These are phyloP conservation scores for Hypselothyrea guttata DNA, from an alignment of 2,888 invertebrate species.

Conservation along the genomic window DNA sequence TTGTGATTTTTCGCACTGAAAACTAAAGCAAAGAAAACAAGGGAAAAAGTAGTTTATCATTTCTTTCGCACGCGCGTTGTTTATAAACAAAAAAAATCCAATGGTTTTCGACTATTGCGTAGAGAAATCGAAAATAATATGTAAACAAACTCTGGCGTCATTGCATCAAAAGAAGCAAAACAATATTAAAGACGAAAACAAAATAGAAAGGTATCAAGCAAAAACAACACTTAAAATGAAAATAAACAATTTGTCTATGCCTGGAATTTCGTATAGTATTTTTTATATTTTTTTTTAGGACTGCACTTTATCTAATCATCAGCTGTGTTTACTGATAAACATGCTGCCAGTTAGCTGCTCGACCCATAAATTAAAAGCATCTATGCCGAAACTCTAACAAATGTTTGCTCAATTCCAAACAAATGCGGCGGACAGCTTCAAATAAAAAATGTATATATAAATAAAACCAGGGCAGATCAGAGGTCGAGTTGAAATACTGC, in stretches of 20 bases:
- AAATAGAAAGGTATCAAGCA: conserved; percentile 34
- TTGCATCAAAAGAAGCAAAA: conserved; percentile 49
- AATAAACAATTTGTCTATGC: conserved; percentile 48
- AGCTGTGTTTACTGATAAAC: conserved; percentile 56
- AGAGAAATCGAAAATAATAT: conserved; percentile 36
- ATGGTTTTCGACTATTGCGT: conserved; percentile 34
- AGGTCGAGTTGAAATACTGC: conserved; percentile 50
- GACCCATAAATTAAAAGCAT: conserved; percentile 40
- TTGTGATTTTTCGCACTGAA: conserved; percentile 25
- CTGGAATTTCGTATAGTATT: conserved; percentile 13
- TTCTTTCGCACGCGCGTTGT: conserved; percentile 61
- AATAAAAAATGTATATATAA: conserved; percentile 21
- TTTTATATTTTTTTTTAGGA: background rate
- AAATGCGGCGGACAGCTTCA: conserved; percentile 52
- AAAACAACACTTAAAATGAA: conserved; percentile 58
- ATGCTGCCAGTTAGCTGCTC: conserved; percentile 17
- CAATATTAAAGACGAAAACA: conserved; percentile 26
- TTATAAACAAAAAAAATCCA: conserved; percentile 37
- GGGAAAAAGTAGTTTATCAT: conserved; percentile 34
- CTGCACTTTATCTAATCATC: conserved; percentile 57
- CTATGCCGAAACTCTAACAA: conserved; percentile 36
- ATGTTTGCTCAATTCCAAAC: conserved; percentile 42
- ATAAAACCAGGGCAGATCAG: conserved; percentile 15
- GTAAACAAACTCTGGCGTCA: conserved; percentile 73
- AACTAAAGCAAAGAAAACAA: conserved; percentile 19